phyloP scores from a whole-genome alignment of 2,888 invertebrate genomes.

The Lasioglossum lativentre region DNA sequence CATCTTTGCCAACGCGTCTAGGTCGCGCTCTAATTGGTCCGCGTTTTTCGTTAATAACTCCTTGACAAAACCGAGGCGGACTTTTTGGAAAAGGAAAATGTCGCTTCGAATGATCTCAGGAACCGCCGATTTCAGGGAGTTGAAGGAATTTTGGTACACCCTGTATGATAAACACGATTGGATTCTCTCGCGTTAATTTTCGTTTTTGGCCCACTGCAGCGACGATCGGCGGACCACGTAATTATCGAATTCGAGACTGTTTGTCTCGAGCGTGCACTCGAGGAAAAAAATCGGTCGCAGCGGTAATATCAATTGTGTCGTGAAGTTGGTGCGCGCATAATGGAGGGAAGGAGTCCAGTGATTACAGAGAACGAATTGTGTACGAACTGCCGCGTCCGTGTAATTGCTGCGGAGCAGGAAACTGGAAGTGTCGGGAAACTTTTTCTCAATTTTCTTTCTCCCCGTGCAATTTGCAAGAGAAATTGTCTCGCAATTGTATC shows the following conservation, averaged over 20 bases:
- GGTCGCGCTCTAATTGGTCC: no score
- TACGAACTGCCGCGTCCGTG: background rate
- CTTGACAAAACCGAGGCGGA: no score
- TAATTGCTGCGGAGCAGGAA: conserved; percentile 1
- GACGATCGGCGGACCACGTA: no score
- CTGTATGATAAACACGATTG: no score
- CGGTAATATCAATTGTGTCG: background rate
- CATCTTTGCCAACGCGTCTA: no score
- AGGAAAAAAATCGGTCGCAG: background rate
- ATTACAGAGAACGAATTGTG: conserved; percentile 7
- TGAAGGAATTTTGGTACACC: no score
- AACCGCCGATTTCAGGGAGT: no score
- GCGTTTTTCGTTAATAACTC: no score
- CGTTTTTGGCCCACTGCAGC: no score
- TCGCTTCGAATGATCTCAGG: no score
- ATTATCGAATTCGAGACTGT: background rate
- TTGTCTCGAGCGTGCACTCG: background rate
- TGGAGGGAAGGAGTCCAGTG: background rate
- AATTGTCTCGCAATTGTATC: conserved; percentile 22
- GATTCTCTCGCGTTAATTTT: no score
- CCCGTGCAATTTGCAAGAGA: conserved; percentile 6
- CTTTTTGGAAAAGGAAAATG: no score
- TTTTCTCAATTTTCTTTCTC: conserved; percentile 21
- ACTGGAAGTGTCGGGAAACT: conserved; percentile 10
- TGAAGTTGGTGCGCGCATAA: background rate